These are phyloP conservation scores for Eupithecia exiguata DNA, from an alignment of 2,888 invertebrate genomes.

Conservation along the genomic window DNA sequence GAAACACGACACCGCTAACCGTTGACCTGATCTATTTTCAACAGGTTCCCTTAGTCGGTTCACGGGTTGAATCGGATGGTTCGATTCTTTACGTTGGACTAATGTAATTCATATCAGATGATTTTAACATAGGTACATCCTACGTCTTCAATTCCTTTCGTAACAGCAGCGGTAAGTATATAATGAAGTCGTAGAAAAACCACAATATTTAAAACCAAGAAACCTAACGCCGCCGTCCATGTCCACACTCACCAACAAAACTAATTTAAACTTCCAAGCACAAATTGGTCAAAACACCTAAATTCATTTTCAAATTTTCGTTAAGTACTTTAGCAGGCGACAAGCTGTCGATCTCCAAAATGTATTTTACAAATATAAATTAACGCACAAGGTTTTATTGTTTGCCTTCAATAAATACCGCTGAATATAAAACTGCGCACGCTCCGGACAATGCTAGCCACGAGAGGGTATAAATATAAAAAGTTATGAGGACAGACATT, in stretches of 20 bases:
- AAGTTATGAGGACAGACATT: too few species aligned
- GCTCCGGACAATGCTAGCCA: too few species aligned
- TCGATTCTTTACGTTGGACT: neutral
- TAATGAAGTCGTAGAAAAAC: neutral
- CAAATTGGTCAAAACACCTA: constrained; percentile 51
- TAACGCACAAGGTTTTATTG: neutral
- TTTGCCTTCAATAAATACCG: neutral
- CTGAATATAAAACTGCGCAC: neutral
- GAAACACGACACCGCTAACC: too few species aligned
- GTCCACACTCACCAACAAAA: constrained; percentile 50
- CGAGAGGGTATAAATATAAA: too few species aligned
- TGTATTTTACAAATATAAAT: constrained; percentile 10
- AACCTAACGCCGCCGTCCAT: neutral
- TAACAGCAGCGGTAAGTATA: neutral
- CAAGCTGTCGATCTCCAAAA: constrained; percentile 18
- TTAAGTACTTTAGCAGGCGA: constrained; percentile 38
- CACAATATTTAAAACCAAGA: neutral
- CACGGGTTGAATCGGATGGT: neutral
- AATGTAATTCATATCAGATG: neutral
- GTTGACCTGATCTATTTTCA: too few species aligned
- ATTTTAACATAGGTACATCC: neutral
- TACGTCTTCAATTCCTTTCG: neutral
- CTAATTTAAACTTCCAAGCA: constrained; percentile 54
- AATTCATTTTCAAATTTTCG: constrained; percentile 52
- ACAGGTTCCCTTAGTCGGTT: too few species aligned